Evolutionary conservation across 2,113 vertebrate species (phyloP), one percentile per base, ranked within the genome.

Genomic region (Empidonax traillii): DNA sequence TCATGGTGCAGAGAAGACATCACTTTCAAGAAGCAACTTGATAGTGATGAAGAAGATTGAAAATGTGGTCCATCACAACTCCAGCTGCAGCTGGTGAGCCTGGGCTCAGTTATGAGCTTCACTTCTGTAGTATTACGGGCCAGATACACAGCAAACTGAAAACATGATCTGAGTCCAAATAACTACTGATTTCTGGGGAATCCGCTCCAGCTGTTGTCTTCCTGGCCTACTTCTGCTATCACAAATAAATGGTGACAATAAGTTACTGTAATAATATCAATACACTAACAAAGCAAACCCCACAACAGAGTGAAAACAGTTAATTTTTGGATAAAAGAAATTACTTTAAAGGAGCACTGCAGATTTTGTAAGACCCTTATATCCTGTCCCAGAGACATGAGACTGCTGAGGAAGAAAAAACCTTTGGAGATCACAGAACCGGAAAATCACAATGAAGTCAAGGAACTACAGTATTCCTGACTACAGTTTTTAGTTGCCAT

Each of bases 401-500:
- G 37, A 43, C 16, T 41, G 14, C 19, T 46, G 30, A 46, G 12
- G 44, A 20, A 46, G 37, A 68, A 58, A 37, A 15, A 61, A 46
- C 8, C 15, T 78, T 39, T 68, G 66, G 33, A 83, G 18, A 69
- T 41, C 12, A 8, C 49, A 71, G 72, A 75, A 91, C 67, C 55
- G 75, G 80, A 89, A 88, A 88, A 72, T 47, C 31, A 75, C 2
- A 5, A 61, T 37, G 75, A 90, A 88, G 91, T 41, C 66, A 78
- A 79, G 43, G 18, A 75, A 56, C 30, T 46, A 59, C 59, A 44
- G 31, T 55, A 56, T 58, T 89, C 47, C 47, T 78, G 35, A 31
- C 76, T 78, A 53, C 85, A 83, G 83, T 51, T 91, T 91, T 86
- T 82, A 58, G 93, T 94, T 91, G 80, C 76, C 80, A 93, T 91